These are phyloP conservation scores for Amphipoea oculea DNA, from an alignment of 2,888 invertebrate species.

Conservation along the genomic window DNA sequence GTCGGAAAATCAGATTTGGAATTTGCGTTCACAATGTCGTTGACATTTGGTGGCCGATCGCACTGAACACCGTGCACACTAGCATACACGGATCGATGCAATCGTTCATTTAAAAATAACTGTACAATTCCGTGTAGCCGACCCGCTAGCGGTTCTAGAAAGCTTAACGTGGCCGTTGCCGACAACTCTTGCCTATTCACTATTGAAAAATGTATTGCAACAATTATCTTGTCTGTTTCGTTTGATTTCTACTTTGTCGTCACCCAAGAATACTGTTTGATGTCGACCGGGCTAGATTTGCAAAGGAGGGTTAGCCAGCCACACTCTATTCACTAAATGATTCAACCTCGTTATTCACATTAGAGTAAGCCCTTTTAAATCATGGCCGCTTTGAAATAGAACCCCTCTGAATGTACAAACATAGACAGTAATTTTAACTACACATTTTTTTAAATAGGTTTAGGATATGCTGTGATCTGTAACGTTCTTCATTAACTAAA, in stretches of 20 bases:
- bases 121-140: constrained; percentile 64
- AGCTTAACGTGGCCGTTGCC: constrained; percentile 62
- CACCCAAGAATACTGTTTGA: constrained; percentile 74
- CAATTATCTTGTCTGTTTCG: constrained; percentile 69
- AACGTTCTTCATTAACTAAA: constrained; percentile 18
- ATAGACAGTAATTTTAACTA: constrained; percentile 63
- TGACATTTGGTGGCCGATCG: constrained; percentile 83
- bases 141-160: constrained; percentile 67
- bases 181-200: constrained; percentile 68
- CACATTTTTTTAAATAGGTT: constrained; percentile 32
- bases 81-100: constrained; percentile 64
- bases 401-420: constrained; percentile 80
- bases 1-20: constrained; percentile 81
- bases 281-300: constrained; percentile 77
- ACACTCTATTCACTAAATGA: constrained; percentile 84
- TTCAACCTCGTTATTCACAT: constrained; percentile 86
- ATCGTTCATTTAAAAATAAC: constrained; percentile 73
- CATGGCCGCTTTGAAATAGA: constrained; percentile 80
- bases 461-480: constrained; percentile 18
- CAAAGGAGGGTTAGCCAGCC: constrained; percentile 80
- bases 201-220: constrained; percentile 70
- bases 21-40: constrained; percentile 83
- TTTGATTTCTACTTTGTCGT: constrained; percentile 72
- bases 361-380: constrained; percentile 85
- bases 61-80: constrained; percentile 69